Base-by-base conservation (phyloP, 2,888 invertebrate genomes). In the Auanema freiburgensis region DNA sequence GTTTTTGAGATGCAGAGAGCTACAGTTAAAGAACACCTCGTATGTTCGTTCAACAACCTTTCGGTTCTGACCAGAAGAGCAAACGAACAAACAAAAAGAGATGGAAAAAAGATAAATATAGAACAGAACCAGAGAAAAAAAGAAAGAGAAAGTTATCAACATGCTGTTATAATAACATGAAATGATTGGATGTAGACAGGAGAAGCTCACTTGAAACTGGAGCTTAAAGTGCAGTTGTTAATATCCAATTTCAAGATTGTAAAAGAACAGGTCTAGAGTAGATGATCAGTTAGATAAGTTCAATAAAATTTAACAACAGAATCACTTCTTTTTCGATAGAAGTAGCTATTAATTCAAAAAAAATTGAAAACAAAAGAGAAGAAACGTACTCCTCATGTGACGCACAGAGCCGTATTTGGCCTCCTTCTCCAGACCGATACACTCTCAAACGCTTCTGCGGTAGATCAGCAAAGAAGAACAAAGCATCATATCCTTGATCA, bases 381-480 rank as follows among this genome's bases (percentile, higher is more conserved):
- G 23, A 52, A 50, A 64, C 68, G 56, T 33, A 76, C 74, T 72
- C 73, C 43, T 54, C 57, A 41, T 71, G 63, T 6, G 64, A 66
- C 41, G 66, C 62, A 59, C 81, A 81, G 11, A 81, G 58, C 14
- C 67, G 59, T 24, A 81, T 74, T 40, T 68, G 63, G 43, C 64
- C 66, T 49, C 81, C 75, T 44, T 64, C 50, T 18, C 81, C 81
- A n/a, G 78, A 77, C 24, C 80, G 68, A 49, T 71, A 74, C 50
- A 81, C 68, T 25, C 71, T 64, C 33, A 81, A 59, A 16, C 70
- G 63, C 51, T 75, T 75, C 43, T 76, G 66, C 4, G 77, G 71
- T 56, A 82, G 70, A 53, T 81, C 79, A 33, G 79, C 79, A 16
- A 79, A 69, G 63, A 81, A 78, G 65, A 81, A 81, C 25, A 81